Percentiles rank a stretch among this genome's conserved stretches.
phyloP scores from a whole-genome alignment of 2,888 invertebrate genomes.

The Empis stercorea region DNA sequence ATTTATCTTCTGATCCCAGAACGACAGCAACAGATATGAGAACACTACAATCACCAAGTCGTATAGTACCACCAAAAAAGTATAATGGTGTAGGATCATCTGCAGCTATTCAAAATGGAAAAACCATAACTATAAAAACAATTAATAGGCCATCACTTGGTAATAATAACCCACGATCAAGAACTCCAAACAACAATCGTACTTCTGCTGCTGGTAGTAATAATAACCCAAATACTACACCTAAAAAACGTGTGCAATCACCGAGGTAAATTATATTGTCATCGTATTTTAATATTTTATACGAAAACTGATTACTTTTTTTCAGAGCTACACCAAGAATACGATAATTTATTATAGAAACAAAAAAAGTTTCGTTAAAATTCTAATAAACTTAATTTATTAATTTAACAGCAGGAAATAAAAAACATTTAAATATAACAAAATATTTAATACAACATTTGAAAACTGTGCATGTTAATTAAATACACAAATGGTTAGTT shows the following conservation, averaged over 20 bases:
- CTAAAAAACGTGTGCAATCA: conserved; percentile 31
- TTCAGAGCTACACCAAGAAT: neutral
- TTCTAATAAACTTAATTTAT: too few species aligned
- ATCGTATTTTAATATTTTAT: neutral
- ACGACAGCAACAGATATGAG: conserved; percentile 9
- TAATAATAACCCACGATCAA: conserved; percentile 22
- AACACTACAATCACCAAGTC: conserved; percentile 32
- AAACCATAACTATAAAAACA: conserved; percentile 9
- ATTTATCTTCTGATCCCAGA: conserved; percentile 5
- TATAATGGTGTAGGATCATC: conserved; percentile 25
- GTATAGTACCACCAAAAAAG: conserved; percentile 34
- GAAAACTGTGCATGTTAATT: too few species aligned
- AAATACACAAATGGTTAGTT: too few species aligned
- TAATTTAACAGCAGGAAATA: too few species aligned
- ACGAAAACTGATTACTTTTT: too few species aligned
- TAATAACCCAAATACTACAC: conserved; percentile 26
- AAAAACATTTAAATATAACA: too few species aligned
- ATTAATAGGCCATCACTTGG: conserved; percentile 14
- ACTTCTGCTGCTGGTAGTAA: conserved; percentile 14
- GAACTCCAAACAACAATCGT: conserved; percentile 27
- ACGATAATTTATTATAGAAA: neutral
- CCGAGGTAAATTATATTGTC: conserved; percentile 24
- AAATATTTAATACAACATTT: too few species aligned
- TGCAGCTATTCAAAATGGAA: conserved; percentile 4
- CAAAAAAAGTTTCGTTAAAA: too few species aligned